These are phyloP conservation scores for Pollicipes pollicipes DNA, from an alignment of 1,140 invertebrate genomes.

Conservation along the genomic window DNA sequence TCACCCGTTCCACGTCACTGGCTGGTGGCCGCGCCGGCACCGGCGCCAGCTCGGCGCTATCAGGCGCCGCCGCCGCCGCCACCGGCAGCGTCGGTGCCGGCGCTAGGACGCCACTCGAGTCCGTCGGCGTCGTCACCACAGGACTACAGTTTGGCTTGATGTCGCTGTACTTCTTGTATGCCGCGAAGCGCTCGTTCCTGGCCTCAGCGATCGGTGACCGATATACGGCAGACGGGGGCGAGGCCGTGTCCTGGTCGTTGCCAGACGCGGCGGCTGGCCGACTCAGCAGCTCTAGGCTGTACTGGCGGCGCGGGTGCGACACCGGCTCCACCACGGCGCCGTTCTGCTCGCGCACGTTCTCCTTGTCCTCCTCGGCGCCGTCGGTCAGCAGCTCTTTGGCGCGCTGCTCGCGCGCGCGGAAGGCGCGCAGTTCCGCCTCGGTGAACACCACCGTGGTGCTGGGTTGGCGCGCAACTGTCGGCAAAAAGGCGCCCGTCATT, in stretches of 20 bases:
- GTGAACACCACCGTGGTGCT: constrained; percentile 27
- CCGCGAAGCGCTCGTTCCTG: not conserved
- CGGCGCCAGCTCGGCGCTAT: constrained; percentile 14
- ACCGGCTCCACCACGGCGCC: not conserved
- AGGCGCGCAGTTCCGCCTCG: constrained; percentile 23
- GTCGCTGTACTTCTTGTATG: not conserved
- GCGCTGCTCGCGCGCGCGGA: constrained; percentile 14
- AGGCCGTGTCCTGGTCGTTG: not conserved
- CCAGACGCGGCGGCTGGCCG: constrained; percentile 5
- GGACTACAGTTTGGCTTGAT: not conserved
- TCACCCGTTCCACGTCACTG: constrained; percentile 13
- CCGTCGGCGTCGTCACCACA: not conserved
- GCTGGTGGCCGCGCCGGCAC: constrained; percentile 17
- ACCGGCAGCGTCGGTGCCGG: not conserved
- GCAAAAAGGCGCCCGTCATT: too few species aligned
- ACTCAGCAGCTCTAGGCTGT: constrained; percentile 4
- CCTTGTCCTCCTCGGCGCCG: constrained; percentile 14
- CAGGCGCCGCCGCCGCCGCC: constrained; percentile 2
- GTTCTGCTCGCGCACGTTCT: constrained; percentile 14
- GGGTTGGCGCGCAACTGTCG: constrained; percentile 12
- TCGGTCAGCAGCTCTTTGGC: constrained; percentile 12
- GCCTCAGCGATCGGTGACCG: not conserved
- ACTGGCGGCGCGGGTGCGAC: not conserved
- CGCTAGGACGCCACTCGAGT: not conserved
- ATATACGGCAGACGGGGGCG: not conserved